Conservation (phyloP, 2,797 vertebrate species). For the Potorous gilbertii region DNA sequence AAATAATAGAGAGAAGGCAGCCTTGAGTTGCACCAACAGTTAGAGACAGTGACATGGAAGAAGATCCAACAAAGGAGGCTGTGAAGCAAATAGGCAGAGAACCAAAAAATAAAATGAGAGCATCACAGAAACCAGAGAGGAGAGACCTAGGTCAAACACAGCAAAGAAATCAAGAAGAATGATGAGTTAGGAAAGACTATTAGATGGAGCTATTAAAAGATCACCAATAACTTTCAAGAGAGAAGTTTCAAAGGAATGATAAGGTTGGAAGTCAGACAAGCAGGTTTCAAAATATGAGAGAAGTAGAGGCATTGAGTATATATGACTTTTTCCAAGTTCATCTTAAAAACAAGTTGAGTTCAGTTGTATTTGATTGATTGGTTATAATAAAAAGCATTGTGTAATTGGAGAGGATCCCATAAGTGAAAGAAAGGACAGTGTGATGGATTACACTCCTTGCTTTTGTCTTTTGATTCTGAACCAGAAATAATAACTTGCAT, state of each 20-base stretch:
- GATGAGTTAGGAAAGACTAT: background rate
- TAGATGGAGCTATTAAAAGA: background rate
- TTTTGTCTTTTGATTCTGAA: background rate
- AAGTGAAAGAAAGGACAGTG: background rate
- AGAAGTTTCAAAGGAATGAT: background rate
- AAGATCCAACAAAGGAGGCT: background rate
- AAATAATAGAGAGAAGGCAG: background rate
- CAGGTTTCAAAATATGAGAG: background rate
- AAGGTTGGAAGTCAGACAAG: background rate
- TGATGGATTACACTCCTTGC: background rate
- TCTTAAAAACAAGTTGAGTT: no score
- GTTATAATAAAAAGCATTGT: background rate
- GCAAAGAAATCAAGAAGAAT: background rate
- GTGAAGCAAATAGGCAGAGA: background rate
- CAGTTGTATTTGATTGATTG: background rate
- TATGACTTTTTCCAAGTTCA: background rate
- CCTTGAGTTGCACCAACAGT: background rate
- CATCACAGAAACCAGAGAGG: background rate
- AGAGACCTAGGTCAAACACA: background rate
- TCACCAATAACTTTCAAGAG: background rate
- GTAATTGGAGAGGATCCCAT: background rate
- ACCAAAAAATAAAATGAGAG: background rate
- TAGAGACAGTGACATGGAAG: background rate
- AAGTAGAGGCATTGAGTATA: background rate
- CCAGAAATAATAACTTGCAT: background rate